These are phyloP conservation scores for Temnopleurus reevesii DNA, from an alignment of 53 echinoderm and acorn worm species.

Conservation along the genomic window DNA sequence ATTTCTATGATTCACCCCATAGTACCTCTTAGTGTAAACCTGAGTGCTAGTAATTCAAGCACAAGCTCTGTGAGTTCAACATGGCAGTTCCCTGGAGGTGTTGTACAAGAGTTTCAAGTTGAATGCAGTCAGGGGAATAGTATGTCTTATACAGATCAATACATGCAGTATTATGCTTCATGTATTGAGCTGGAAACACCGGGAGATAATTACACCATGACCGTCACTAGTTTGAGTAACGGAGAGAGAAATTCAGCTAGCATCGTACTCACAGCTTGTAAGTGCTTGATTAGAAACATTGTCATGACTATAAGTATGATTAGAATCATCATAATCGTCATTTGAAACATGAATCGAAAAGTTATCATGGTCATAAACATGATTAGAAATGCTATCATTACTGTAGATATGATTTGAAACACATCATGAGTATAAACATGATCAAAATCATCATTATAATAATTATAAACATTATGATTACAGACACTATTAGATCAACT, in stretches of 20 bases:
- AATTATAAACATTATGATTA: too few relatives aligned
- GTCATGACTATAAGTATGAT: too few relatives aligned
- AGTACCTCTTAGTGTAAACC: neutral
- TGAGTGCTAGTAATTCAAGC: constrained; percentile 31
- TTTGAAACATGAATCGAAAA: too few relatives aligned
- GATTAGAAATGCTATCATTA: too few relatives aligned
- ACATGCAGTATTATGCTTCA: too few relatives aligned
- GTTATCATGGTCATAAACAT: too few relatives aligned
- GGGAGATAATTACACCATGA: constrained; percentile 61
- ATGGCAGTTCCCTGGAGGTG: constrained; percentile 53
- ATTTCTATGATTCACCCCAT: neutral
- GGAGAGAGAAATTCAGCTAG: constrained; percentile 2
- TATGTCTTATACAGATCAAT: neutral
- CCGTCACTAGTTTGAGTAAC: constrained; percentile 48
- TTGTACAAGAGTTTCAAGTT: constrained; percentile 52
- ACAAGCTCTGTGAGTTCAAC: constrained; percentile 52
- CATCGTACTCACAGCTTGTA: constrained; percentile 59
- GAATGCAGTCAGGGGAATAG: constrained; percentile 5
- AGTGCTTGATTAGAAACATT: neutral
- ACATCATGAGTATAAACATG: too few relatives aligned
- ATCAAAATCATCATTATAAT: too few relatives aligned
- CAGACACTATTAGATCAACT: too few relatives aligned
- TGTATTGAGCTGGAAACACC: constrained; percentile 33
- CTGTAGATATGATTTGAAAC: too few relatives aligned
- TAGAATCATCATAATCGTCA: too few relatives aligned